Conservation (phyloP, 2,113 vertebrate species). For the Macroglossus sobrinus region DNA sequence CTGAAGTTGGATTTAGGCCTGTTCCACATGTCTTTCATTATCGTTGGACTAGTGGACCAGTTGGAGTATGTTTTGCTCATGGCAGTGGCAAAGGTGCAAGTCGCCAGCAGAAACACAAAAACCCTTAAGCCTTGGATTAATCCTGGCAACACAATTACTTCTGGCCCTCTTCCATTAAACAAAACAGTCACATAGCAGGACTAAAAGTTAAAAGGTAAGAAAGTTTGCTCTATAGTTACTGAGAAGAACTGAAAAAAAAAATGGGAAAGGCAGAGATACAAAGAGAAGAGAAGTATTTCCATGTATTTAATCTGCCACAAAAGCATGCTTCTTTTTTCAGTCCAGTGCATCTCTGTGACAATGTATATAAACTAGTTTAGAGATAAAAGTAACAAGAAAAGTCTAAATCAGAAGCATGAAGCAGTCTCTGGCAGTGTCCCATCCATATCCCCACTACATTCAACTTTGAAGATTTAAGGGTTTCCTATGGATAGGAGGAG, state of each 20-base stretch:
- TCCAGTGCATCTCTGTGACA: not conserved
- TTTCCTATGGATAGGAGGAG: not conserved
- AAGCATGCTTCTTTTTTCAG: not conserved
- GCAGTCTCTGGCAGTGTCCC: not conserved
- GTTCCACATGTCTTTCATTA: not conserved
- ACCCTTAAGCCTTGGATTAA: not conserved
- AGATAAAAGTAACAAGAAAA: not conserved
- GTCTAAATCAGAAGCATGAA: not conserved
- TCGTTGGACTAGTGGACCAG: not conserved
- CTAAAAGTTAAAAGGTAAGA: not conserved
- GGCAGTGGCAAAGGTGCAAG: not conserved
- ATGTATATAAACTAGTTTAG: not conserved
- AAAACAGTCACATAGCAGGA: not conserved
- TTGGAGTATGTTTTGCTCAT: not conserved
- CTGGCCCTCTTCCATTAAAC: not conserved
- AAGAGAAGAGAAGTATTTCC: not conserved
- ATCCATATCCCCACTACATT: not conserved
- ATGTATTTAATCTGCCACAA: not conserved
- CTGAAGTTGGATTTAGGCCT: not conserved
- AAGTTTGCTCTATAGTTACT: not conserved
- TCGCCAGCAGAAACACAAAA: not conserved
- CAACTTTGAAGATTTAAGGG: not conserved
- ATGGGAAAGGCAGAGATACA: not conserved
- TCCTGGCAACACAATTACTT: not conserved
- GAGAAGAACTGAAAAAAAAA: not conserved